Base-by-base conservation (phyloP, 2,113 vertebrate species). In the Acrocephalus arundinaceus region DNA sequence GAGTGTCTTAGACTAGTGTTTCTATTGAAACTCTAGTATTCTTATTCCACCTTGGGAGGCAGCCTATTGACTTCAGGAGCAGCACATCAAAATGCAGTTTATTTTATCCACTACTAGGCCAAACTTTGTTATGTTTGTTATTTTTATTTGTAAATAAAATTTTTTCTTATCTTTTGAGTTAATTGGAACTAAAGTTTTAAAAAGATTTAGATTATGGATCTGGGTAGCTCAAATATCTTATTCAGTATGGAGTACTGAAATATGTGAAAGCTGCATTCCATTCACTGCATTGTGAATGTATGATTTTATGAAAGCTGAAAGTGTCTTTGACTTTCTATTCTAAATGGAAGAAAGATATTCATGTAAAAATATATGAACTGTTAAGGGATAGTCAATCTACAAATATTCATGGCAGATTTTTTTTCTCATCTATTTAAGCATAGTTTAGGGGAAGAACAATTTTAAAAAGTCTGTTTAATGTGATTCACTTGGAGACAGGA, bases 221-320 rank as follows among this genome's bases (percentile, higher is more conserved):
- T 65, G 15, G 7, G 18, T 72, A 45, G 48, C 72, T 93, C 41
- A 59, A 61, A 52, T 48, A 35, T 33, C 25, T 75, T 85, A 52
- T 78, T 93, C 21, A 51, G 0, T 72, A 61, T 10, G 21, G 28
- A 72, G 48, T 78, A 78, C 66, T 39, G 61, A 93, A 94, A 75
- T n/a, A 72, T 18, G 31, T 61, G 65, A 92, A 94, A 91, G 55
- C 59, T 80, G n/a, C 23, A 45, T 71, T 90, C 61, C 35, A 41
- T 65, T 94, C 65, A 67, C 16, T 31, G 28, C 41, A 43, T 65
- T 61, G 27, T 57, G 68, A 65, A 77, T 63, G 49, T 14, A 68
- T 7, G 66, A 89, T 94, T 94, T 94, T 75, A 78, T 58, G 61
- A 92, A 93, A 96, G 63, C 70, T 68, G 45, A 52, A 94, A 81